These are phyloP conservation scores for Busseola fusca DNA, from an alignment of 2,888 invertebrate genomes.

Conservation along the genomic window DNA sequence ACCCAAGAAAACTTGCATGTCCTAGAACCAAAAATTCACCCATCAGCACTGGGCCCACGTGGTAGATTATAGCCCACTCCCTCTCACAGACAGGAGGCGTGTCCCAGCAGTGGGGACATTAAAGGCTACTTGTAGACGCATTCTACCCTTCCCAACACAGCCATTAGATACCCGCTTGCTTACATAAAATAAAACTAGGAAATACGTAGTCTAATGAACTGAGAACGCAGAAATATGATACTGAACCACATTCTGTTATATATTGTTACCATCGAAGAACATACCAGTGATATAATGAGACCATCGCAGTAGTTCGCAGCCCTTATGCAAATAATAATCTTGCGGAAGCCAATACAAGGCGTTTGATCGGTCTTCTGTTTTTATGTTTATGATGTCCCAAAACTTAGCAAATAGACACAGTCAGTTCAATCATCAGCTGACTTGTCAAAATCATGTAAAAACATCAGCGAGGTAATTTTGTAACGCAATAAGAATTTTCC, in stretches of 20 bases:
- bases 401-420: neutral
- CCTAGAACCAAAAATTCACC: neutral
- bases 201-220: constrained; percentile 5
- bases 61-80: neutral
- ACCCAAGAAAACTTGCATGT: neutral
- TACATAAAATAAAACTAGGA: constrained; percentile 29
- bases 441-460: neutral
- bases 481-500: no score
- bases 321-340: neutral
- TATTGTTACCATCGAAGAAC: neutral
- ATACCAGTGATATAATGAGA: constrained; percentile 5
- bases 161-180: constrained; percentile 1
- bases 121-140: neutral
- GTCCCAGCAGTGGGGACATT: neutral
- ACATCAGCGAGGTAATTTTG: neutral
- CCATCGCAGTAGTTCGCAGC: neutral
- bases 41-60: neutral
- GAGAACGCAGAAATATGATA: constrained; percentile 28
- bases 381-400: neutral
- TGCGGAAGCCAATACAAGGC: neutral
- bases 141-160: neutral
- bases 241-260: constrained; percentile 2
- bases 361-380: neutral
- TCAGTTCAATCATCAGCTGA: neutral
- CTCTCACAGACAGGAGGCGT: neutral